A percentile compares a stretch with the other conserved stretches of the same genome.
phyloP scores from a whole-genome alignment of 2,113 vertebrate genomes.

The Crotophaga sulcirostris region DNA sequence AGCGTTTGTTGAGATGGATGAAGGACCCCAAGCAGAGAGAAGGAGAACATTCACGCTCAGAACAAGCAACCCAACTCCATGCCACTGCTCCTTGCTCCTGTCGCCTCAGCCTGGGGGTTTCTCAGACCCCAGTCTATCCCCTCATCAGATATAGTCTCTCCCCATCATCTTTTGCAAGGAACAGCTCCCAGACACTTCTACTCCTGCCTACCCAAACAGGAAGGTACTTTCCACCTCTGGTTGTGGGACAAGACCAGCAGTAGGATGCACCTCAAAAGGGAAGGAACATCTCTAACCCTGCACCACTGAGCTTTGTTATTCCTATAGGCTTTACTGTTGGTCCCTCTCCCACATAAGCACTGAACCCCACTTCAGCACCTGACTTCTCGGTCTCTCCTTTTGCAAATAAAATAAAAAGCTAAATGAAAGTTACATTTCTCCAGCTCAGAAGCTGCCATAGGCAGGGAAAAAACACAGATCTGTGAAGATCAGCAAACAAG shows the following conservation, averaged over 20 bases:
- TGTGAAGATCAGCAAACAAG: background rate
- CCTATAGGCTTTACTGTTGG: background rate
- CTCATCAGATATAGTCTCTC: background rate
- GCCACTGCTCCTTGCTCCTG: background rate
- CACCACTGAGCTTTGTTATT: background rate
- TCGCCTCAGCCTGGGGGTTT: rapidly evolving
- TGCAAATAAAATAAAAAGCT: background rate
- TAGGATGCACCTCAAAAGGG: background rate
- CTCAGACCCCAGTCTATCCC: rapidly evolving
- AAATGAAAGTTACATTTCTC: background rate
- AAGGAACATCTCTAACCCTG: background rate
- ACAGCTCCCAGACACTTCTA: background rate
- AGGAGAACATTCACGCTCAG: background rate
- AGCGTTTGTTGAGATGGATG: background rate
- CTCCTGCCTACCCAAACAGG: background rate
- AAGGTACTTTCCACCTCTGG: background rate
- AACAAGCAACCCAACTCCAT: background rate
- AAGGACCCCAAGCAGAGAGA: background rate
- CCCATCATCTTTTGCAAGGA: background rate
- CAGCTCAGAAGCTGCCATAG: background rate
- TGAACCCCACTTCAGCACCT: background rate
- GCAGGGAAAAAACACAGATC: background rate
- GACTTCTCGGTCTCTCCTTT: background rate
- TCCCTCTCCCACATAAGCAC: background rate
- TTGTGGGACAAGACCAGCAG: background rate